Base-by-base conservation (phyloP, 1,140 invertebrate species). In the Euura saliciscinereae region DNA sequence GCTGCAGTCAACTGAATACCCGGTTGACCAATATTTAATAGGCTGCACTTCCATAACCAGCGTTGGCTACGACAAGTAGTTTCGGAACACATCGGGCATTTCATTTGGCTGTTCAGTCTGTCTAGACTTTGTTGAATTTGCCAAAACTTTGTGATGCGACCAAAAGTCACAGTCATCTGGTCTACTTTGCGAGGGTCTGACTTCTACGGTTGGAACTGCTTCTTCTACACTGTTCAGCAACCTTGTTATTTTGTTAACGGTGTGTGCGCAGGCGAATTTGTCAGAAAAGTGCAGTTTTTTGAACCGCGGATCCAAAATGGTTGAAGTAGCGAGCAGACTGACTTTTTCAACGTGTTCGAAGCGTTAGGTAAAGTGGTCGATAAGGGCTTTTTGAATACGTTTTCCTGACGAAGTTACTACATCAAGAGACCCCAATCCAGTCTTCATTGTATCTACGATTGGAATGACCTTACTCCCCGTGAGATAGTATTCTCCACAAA, bases 261-360 rank as follows among this genome's bases (percentile, higher is more conserved):
- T 69, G 68, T 72, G 51, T 42, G 73, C 70, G 70, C 73, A 78
- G 8, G 72, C 72, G 13, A 69, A 11, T 65, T 45, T 69, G 42
- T 74, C 46, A 6, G 43, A 43, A 45, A 76, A 70, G 51, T 76
- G 45, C 10, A 77, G 44, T 74, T 71, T 73, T 70, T 81, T 78
- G 45, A 73, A 81, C 28, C 76, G 10, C 1, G 79, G 79, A 69
- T 81, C 79, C 28, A 79, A 66, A 44, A 81, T 75, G 13, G 78
- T 79, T 44, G 71, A 46, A 7, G 77, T 71, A n/a, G 73, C 74
- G 10, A 79, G 43, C 42, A 75, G 72, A 44, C 64, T 70, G 43
- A 74, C 72, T 51, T 79, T 68, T 45, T 78, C 71, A 10, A 78
- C 73, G 43, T 70, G 28, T 70, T 13, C 65, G 45, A 78, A 74